A percentile compares a stretch with the other conserved stretches of the same genome.
Conservation (phyloP, 2,797 vertebrate species). For the Coendou prehensilis region DNA sequence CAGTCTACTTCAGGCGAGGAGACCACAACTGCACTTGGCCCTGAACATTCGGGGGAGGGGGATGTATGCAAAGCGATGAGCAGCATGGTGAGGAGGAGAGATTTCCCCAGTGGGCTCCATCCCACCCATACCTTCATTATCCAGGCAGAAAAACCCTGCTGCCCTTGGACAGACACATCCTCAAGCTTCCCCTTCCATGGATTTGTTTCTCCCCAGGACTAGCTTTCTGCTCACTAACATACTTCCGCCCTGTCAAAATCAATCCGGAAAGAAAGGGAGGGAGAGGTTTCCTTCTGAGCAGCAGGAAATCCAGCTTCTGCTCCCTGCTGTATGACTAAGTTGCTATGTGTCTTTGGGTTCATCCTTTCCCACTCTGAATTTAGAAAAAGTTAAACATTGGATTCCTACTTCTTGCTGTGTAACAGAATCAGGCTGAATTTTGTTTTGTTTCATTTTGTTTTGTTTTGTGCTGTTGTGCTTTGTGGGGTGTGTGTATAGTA, state of each 20-base stretch:
- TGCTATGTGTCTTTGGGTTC: not conserved
- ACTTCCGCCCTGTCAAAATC: not conserved
- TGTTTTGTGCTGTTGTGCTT: not conserved
- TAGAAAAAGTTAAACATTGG: not conserved
- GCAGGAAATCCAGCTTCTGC: not conserved
- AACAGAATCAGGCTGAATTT: not conserved
- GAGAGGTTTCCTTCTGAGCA: not conserved
- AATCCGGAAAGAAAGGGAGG: not conserved
- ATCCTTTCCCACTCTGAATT: not conserved
- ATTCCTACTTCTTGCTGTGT: not conserved
- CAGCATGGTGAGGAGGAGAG: not conserved
- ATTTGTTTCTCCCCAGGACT: not conserved
- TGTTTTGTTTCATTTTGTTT: not conserved
- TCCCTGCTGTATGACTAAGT: not conserved
- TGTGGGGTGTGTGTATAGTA: not conserved
- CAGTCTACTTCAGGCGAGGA: not conserved
- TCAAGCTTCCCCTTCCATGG: not conserved
- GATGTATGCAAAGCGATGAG: not conserved
- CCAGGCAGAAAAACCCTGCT: not conserved
- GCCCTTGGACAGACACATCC: not conserved
- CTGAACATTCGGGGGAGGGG: not conserved
- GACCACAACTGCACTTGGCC: not conserved
- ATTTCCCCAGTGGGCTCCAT: not conserved
- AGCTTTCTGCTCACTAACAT: too few species aligned
- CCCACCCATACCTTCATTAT: not conserved